Conservation (phyloP, 1,140 invertebrate genomes). For the Chironomus striatipennis region DNA sequence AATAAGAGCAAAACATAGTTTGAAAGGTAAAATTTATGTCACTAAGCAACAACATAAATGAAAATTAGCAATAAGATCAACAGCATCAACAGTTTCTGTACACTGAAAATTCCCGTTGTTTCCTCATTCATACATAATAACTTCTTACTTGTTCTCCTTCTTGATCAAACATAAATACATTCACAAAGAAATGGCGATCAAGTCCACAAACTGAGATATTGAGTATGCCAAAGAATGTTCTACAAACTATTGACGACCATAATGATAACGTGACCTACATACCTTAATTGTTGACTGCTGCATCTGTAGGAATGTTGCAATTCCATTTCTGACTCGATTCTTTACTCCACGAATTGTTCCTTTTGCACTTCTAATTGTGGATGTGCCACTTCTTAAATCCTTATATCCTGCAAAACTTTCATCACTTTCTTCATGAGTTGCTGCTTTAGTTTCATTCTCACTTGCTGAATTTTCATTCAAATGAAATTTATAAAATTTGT, state of each 20-base stretch:
- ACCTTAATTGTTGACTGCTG: constrained; percentile 63
- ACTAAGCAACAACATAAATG: too few species aligned
- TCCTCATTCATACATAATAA: too few species aligned
- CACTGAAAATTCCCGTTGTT: too few species aligned
- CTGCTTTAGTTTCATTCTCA: constrained; percentile 34
- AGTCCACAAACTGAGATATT: too few species aligned
- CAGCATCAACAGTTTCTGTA: too few species aligned
- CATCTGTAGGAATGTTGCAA: constrained; percentile 84
- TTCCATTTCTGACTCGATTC: constrained; percentile 86
- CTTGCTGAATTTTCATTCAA: constrained; percentile 53
- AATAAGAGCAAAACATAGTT: too few species aligned
- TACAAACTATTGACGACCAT: not conserved
- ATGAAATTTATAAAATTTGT: constrained; percentile 74
- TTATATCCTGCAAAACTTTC: constrained; percentile 74
- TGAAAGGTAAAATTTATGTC: too few species aligned
- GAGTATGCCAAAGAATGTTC: not conserved
- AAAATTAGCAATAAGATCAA: too few species aligned
- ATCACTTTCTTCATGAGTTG: constrained; percentile 32
- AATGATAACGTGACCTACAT: constrained; percentile 31
- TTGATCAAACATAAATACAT: too few species aligned
- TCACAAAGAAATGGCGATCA: too few species aligned
- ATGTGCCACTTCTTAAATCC: constrained; percentile 60
- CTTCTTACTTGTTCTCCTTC: too few species aligned
- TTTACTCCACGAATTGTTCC: constrained; percentile 88
- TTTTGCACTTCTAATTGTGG: constrained; percentile 76